Evolutionary conservation across 2,797 vertebrate species (phyloP).

Genomic region (Anomalospiza imberbis): DNA sequence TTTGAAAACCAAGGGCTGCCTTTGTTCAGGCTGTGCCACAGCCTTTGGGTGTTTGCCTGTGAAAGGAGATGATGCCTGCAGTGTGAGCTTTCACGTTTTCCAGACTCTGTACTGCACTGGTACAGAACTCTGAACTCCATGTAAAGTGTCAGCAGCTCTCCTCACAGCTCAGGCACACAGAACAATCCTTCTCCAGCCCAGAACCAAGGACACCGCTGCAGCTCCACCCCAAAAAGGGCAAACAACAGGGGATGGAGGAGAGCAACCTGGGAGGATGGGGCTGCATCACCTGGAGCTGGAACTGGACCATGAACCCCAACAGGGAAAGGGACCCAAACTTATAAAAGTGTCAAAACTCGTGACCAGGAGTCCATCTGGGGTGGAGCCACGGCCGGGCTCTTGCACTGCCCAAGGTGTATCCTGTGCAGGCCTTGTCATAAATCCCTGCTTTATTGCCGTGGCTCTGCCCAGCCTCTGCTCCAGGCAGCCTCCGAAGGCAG

Average conservation of each 20-base stretch:
- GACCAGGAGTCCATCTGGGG: neutral
- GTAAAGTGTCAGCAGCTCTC: rapidly evolving
- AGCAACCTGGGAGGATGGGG: neutral
- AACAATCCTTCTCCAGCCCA: neutral
- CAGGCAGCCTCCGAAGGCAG: neutral
- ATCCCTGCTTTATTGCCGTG: neutral
- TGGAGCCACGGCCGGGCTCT: neutral
- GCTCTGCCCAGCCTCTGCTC: neutral
- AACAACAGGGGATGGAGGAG: neutral
- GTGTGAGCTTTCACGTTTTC: rapidly evolving
- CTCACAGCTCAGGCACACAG: neutral
- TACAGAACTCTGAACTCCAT: rapidly evolving
- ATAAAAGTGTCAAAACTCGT: neutral
- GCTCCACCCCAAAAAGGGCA: neutral
- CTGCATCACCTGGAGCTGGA: neutral
- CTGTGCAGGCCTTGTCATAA: too few relatives aligned
- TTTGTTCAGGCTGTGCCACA: neutral
- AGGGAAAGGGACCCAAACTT: neutral
- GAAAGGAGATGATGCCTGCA: neutral
- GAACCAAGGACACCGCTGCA: neutral
- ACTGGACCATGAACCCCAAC: neutral
- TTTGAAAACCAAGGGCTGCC: neutral
- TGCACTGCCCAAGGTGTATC: neutral
- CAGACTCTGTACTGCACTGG: rapidly evolving
- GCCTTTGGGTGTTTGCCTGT: neutral